Percentiles rank a stretch among this genome's conserved stretches.
Evolutionary conservation across 1,140 invertebrate species (phyloP).

Genomic region (Drosophila insularis): DNA sequence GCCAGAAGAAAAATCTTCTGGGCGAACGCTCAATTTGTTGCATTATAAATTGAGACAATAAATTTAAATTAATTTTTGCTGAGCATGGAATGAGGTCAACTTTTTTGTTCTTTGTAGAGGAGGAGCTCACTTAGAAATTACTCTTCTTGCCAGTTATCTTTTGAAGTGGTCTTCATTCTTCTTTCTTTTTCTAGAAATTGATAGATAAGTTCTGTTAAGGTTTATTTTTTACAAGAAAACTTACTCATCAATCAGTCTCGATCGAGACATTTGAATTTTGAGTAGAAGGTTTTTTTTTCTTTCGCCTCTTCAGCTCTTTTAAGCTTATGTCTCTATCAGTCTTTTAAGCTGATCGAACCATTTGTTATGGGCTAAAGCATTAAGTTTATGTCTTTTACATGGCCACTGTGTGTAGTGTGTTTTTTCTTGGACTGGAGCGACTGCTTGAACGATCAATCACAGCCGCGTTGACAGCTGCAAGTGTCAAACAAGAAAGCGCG

Average conservation of each 20-base stretch:
- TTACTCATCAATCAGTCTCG: slow-evolving; percentile 38
- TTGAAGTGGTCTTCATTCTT: slow-evolving; percentile 15
- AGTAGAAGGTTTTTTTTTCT: not conserved
- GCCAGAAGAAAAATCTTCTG: slow-evolving; percentile 37
- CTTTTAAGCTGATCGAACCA: slow-evolving; percentile 28
- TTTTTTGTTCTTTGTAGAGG: slow-evolving; percentile 1
- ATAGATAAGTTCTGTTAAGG: slow-evolving; percentile 37
- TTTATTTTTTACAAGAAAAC: slow-evolving; percentile 22
- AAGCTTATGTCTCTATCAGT: slow-evolving; percentile 8
- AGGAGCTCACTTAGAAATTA: slow-evolving; percentile 15
- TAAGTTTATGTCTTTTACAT: slow-evolving; percentile 39
- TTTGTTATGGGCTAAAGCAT: slow-evolving; percentile 43
- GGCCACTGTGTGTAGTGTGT: slow-evolving; percentile 24
- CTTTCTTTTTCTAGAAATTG: not conserved
- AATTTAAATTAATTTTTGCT: slow-evolving; percentile 73
- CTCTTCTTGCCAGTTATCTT: slow-evolving; percentile 23
- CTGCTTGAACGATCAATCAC: slow-evolving; percentile 60
- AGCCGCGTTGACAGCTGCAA: slow-evolving; percentile 71
- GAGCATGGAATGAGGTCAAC: slow-evolving; percentile 22
- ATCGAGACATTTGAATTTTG: slow-evolving; percentile 2
- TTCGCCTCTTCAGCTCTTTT: not conserved
- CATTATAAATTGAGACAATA: slow-evolving; percentile 78
- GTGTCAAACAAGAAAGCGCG: slow-evolving; percentile 69
- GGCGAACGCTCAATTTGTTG: slow-evolving; percentile 43
- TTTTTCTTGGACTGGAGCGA: not conserved